Evolutionary conservation across 2,888 invertebrate species (phyloP).

Genomic region (Xestia ashworthii): DNA sequence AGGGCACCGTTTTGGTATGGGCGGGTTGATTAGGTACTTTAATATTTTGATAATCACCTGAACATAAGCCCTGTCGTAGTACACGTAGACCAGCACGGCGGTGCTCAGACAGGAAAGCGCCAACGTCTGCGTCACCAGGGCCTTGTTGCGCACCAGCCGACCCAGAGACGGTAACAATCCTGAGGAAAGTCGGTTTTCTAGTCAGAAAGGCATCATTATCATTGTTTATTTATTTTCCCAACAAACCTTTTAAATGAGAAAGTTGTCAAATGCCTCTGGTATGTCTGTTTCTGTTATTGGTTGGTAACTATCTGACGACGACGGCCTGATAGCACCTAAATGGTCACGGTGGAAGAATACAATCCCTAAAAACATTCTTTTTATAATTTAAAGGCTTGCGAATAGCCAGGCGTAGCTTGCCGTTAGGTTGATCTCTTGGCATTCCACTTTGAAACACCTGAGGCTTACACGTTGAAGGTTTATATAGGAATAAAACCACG

Average conservation of each 20-base stretch:
- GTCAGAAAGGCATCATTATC: background rate
- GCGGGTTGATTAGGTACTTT: no score
- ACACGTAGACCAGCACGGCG: constrained; percentile 80
- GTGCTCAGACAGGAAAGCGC: constrained; percentile 78
- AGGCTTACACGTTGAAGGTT: background rate
- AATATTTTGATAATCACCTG: constrained; percentile 70
- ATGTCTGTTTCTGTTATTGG: background rate
- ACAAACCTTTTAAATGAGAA: background rate
- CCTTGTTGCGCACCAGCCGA: constrained; percentile 77
- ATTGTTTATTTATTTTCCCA: background rate
- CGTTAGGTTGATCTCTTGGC: background rate
- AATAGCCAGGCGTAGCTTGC: background rate
- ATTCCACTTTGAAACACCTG: background rate
- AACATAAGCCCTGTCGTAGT: constrained; percentile 78
- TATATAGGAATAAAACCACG: background rate
- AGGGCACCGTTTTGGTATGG: no score
- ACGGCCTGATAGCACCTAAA: background rate
- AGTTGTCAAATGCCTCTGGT: background rate
- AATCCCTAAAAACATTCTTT: background rate
- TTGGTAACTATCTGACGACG: background rate
- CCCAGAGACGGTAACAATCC: constrained; percentile 74
- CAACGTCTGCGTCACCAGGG: constrained; percentile 76
- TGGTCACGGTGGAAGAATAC: background rate
- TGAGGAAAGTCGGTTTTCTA: constrained; percentile 46
- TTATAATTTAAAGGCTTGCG: no score